phyloP scores from a whole-genome alignment of 1,140 invertebrate species.

The Procambarus virginalis region DNA sequence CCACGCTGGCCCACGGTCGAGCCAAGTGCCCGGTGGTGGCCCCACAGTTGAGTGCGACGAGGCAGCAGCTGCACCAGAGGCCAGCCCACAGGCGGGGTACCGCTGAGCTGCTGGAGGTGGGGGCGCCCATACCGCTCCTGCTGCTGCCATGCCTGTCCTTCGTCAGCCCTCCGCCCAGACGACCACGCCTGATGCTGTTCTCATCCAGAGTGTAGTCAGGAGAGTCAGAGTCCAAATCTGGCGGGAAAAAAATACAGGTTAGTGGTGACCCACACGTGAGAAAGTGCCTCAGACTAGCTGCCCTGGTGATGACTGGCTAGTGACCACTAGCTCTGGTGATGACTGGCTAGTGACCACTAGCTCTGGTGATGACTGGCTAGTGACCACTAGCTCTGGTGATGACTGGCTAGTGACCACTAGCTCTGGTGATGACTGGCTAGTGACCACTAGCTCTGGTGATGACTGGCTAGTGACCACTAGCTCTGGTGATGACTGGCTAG shows the following conservation, averaged over 20 bases:
- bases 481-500: too few species aligned
- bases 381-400: too few species aligned
- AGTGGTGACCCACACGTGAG: not conserved
- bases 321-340: too few species aligned
- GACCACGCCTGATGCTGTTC: not conserved
- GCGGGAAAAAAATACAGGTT: not conserved
- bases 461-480: too few species aligned
- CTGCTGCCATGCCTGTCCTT: not conserved
- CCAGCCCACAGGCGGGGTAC: not conserved
- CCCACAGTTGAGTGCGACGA: not conserved
- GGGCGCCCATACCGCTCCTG: not conserved
- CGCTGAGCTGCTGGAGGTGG: not conserved
- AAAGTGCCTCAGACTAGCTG: too few species aligned
- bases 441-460: too few species aligned
- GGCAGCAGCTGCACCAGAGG: not conserved
- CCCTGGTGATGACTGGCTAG: too few species aligned
- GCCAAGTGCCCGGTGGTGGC: not conserved
- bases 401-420: too few species aligned
- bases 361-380: too few species aligned
- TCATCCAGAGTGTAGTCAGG: conserved; percentile 37
- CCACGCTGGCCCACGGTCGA: not conserved
- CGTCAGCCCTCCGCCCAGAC: not conserved
- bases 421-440: too few species aligned
- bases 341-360: too few species aligned
- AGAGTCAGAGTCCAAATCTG: conserved; percentile 26